A percentile compares a stretch with the other conserved stretches of the same genome.
These are phyloP conservation scores for Diaprepes abbreviatus DNA, from an alignment of 2,888 invertebrate genomes.

Conservation along the genomic window DNA sequence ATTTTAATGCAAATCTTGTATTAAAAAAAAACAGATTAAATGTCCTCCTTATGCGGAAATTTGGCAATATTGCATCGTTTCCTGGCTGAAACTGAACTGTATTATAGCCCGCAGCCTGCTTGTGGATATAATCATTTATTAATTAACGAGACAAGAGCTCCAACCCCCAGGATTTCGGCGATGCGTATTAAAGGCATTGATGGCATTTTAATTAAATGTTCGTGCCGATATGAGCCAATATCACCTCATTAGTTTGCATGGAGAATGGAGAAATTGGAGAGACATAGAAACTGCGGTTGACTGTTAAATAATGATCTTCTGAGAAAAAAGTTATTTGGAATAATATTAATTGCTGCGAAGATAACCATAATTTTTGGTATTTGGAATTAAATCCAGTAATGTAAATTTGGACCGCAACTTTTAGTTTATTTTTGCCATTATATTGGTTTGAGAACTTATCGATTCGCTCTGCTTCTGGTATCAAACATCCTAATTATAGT, in stretches of 20 bases:
- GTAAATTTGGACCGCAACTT: too few species aligned
- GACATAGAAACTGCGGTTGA: constrained; percentile 7
- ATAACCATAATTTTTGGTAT: too few species aligned
- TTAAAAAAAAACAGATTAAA: too few species aligned
- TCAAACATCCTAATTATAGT: too few species aligned
- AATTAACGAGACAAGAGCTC: constrained; percentile 62
- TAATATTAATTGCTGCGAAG: too few species aligned
- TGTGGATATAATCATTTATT: constrained; percentile 64
- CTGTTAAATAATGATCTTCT: background rate
- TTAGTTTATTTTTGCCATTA: too few species aligned
- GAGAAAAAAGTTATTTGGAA: too few species aligned
- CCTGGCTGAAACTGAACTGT: constrained; percentile 30
- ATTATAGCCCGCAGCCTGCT: constrained; percentile 54
- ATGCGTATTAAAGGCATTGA: constrained; percentile 36
- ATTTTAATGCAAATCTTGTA: too few species aligned
- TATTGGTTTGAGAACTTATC: too few species aligned
- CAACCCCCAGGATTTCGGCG: constrained; percentile 57
- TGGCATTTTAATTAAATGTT: constrained; percentile 35
- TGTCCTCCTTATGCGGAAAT: background rate
- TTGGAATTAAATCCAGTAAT: too few species aligned
- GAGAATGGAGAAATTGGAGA: background rate
- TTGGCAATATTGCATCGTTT: constrained; percentile 3
- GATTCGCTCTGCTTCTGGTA: too few species aligned
- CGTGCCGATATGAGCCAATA: constrained; percentile 26
- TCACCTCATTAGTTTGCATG: constrained; percentile 46